phyloP scores from a whole-genome alignment of 2,797 vertebrate species.

The Peromyscus melanophrys region DNA sequence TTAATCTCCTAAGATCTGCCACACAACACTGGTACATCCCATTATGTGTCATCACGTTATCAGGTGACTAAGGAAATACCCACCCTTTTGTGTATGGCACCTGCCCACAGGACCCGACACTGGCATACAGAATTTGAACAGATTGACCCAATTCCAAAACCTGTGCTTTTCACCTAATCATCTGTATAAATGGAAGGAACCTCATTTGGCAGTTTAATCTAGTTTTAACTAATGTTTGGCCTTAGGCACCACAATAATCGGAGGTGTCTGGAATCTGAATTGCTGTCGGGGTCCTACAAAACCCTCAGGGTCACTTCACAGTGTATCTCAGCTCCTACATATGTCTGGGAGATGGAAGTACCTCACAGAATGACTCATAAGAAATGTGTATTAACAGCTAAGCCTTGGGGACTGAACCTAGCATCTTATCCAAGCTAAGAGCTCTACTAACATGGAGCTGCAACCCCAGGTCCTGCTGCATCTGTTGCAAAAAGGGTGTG shows the following conservation, averaged over 20 bases:
- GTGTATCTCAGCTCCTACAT: neutral
- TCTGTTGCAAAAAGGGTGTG: no score
- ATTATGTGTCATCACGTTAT: neutral
- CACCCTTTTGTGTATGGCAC: neutral
- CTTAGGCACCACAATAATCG: neutral
- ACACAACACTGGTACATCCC: neutral
- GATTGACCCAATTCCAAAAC: neutral
- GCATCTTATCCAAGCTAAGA: neutral
- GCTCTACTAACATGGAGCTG: neutral
- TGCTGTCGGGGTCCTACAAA: neutral
- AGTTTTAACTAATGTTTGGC: neutral
- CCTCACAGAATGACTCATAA: neutral
- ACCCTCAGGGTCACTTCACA: neutral
- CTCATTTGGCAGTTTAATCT: conserved; percentile 12
- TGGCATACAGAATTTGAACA: neutral
- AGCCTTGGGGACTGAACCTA: neutral
- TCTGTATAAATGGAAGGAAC: neutral
- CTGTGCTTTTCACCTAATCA: neutral
- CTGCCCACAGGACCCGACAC: conserved; percentile 7
- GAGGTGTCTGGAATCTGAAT: neutral
- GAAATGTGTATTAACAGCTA: neutral
- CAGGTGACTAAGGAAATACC: neutral
- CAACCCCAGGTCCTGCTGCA: no score
- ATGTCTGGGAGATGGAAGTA: neutral
- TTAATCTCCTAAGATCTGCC: neutral